Conservation (phyloP, 2,888 invertebrate species). For the Lottia gigantea region DNA sequence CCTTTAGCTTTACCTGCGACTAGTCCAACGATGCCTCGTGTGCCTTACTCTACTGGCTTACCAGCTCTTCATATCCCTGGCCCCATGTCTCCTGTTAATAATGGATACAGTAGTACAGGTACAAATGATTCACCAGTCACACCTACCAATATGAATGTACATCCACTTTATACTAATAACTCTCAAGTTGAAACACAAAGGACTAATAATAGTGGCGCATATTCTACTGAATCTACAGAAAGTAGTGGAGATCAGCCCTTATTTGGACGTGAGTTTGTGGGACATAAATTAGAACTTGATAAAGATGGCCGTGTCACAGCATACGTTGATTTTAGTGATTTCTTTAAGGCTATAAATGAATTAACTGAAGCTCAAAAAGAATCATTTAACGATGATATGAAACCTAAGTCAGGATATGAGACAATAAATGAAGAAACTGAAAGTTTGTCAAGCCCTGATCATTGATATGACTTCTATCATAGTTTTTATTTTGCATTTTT, state of each 20-base stretch:
- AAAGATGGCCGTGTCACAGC: constrained; percentile 79
- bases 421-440: constrained; percentile 59
- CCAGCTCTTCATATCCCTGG: constrained; percentile 27
- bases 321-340: constrained; percentile 87
- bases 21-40: constrained; percentile 54
- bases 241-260: constrained; percentile 55
- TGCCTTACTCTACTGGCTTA: constrained; percentile 28
- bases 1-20: constrained; percentile 76
- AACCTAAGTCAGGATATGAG: constrained; percentile 60
- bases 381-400: constrained; percentile 52
- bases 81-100: constrained; percentile 7
- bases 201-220: constrained; percentile 41
- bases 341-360: constrained; percentile 57
- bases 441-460: constrained; percentile 32
- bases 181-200: constrained; percentile 18
- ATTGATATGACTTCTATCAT: constrained; percentile 17
- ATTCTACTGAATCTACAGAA: constrained; percentile 59
- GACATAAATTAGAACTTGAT: constrained; percentile 71
- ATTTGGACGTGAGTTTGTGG: constrained; percentile 42
- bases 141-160: constrained; percentile 24
- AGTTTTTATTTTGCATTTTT: no score
- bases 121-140: constrained; percentile 31
- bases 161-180: not conserved
- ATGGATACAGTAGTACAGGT: constrained; percentile 22
- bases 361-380: constrained; percentile 59